Base-by-base conservation (phyloP, 2,888 invertebrate species). In the Drosophila mayaguana region DNA sequence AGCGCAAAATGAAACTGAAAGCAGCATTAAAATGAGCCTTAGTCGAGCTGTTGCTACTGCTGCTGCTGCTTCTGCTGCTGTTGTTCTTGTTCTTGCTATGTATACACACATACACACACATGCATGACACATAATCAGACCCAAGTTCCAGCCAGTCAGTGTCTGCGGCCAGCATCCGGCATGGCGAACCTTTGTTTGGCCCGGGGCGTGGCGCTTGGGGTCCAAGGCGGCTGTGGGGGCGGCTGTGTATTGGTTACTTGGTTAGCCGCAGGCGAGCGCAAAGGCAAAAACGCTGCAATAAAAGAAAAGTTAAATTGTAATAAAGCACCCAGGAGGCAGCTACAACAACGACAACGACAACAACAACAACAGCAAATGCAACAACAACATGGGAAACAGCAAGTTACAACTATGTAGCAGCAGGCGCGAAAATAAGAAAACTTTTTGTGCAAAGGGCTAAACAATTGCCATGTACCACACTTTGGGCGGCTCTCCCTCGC, bases 241-340 rank as follows among this genome's bases (percentile, higher is more conserved):
- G 14, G 36, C 28, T 51, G 40, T 56, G 65, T 61, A 65, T 55
- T 72, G 71, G 70, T 70, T 71, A 55, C 63, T 71, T 46, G 83
- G 83, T 81, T 79, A 68, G 83, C 81, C 83, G 45, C 83, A 83
- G 60, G 68, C 76, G 64, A 71, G 75, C 75, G 73, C 75, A 80
- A 74, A 77, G 77, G 63, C 79, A 80, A 73, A 73, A 88, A 81
- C 83, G 73, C 77, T 76, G 80, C 88, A 88, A 88, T 86, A 88
- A 83, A 85, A 83, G 83, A 80, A 85, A 87, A 83, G 85, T 88
- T 83, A 86, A 86, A 88, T 88, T 86, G 88, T 83, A 86, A 85
- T 88, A 86, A 88, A 83, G 80, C 88, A 78, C 80, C 77, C 85
- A 63, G 65, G 85, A 78, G 81, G 64, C 64, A 75, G 36, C 62